Conservation (phyloP, 2,888 invertebrate species). For the Pristionchus japonicus region DNA sequence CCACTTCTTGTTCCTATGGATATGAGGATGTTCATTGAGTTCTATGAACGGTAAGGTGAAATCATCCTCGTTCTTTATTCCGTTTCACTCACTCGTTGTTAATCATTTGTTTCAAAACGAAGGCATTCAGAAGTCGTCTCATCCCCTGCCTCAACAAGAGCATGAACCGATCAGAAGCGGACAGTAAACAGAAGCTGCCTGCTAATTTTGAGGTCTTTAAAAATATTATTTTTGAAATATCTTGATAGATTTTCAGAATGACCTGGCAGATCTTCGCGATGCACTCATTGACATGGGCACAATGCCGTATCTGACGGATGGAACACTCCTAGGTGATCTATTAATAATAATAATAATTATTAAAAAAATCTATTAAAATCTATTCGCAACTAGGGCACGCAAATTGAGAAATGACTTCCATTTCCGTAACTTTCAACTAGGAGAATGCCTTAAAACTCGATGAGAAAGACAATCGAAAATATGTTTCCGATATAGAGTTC, state of each 20-base stretch:
- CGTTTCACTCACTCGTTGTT: too few species aligned
- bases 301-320: neutral
- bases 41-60: neutral
- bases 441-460: too few species aligned
- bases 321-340: neutral
- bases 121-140: neutral
- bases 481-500: too few species aligned
- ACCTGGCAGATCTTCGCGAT: neutral
- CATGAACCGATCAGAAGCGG: neutral
- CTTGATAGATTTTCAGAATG: neutral
- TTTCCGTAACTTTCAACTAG: too few species aligned
- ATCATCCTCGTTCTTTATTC: neutral
- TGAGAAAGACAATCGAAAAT: too few species aligned
- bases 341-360: too few species aligned
- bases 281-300: neutral
- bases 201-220: neutral
- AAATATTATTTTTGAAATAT: neutral
- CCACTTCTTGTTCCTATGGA: neutral
- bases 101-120: too few species aligned
- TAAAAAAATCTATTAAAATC: too few species aligned
- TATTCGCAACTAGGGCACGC: too few species aligned
- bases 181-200: neutral
- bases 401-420: too few species aligned
- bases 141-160: neutral
- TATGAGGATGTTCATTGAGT: neutral